Base-by-base conservation (phyloP, 2,113 vertebrate genomes). In the Manacus vitellinus region DNA sequence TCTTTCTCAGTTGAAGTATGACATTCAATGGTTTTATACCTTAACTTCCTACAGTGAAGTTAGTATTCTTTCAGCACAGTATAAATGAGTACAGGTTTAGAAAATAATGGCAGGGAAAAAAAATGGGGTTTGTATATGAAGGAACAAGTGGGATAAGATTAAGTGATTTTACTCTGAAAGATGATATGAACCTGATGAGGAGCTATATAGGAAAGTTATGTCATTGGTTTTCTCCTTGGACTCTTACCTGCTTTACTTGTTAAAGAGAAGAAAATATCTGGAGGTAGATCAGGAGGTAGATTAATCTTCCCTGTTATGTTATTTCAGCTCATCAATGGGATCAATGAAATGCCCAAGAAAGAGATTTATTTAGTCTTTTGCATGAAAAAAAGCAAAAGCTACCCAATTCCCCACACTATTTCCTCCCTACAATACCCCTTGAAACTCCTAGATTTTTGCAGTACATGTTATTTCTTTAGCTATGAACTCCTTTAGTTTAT, bases 41-140 rank as follows among this genome's bases (percentile, higher is more conserved):
- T 58, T 67, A 58, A 76, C 17, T 75, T 62, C 37, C 30, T 33
- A 70, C 22, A 58, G 7, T n/a, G 70, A 65, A 73, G 59, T 49
- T 37, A 12, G 2, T 12, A 55, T 56, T 41, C 28, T 61, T 91
- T 67, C 73, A 91, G 30, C 21, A 81, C 8, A 44, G 27, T 52
- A 8, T 62, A 71, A 91, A n/a, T 59, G 0, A 78, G 10, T 19
- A 77, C 10, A 8, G 13, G 8, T 89, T 87, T 87, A 85, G 28
- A 63, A 92, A 84, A 66, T 0, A 46, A 14, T 41, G 31, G 24
- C 17, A 88, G 44, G 12, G 11, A 61, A 73, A 85, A 90, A 47
- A 2, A 0, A 77, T 8, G 15, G 1, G 0, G 0, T 54, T 75
- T 61, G 14, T 49, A 41, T 23, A 43, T 6, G 41, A 85, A 89